Conservation (phyloP, 2,888 invertebrate species). For the Volucella zonaria region DNA sequence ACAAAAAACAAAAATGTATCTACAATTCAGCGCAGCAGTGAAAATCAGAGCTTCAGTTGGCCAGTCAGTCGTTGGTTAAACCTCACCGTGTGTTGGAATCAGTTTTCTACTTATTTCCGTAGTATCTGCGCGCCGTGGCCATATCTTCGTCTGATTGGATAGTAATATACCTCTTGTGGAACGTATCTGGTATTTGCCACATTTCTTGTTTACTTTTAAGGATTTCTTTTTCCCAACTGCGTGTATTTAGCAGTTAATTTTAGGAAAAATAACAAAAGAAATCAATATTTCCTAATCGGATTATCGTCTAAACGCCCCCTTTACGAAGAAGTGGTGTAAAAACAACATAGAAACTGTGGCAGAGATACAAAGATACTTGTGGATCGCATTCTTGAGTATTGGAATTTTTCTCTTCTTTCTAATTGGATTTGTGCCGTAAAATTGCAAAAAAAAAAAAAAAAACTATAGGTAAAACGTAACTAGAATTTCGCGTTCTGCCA, state of each 20-base stretch:
- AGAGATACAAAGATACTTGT: conserved; percentile 63
- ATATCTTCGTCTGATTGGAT: conserved; percentile 65
- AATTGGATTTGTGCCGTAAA: conserved; percentile 67
- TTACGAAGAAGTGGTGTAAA: conserved; percentile 33
- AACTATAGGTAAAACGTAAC: background rate
- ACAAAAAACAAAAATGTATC: conserved; percentile 44
- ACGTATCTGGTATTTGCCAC: conserved; percentile 46
- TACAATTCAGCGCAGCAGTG: conserved; percentile 56
- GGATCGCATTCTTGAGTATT: conserved; percentile 62
- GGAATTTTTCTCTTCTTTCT: conserved; percentile 50
- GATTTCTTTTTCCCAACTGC: conserved; percentile 1
- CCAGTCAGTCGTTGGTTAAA: conserved; percentile 68
- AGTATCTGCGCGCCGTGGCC: conserved; percentile 62
- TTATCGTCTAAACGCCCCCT: conserved; percentile 51
- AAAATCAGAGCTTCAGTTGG: conserved; percentile 42
- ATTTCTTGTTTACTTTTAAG: conserved; percentile 59
- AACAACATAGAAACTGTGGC: conserved; percentile 31
- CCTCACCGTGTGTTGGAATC: conserved; percentile 63
- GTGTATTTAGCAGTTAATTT: background rate
- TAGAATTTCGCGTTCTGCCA: conserved; percentile 13
- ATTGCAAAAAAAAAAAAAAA: conserved; percentile 32
- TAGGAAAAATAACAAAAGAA: conserved; percentile 19
- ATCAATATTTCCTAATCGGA: conserved; percentile 63
- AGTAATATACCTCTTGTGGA: conserved; percentile 52
- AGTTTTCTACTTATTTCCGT: conserved; percentile 43